Conservation (phyloP, 2,888 invertebrate species). For the Tupiocoris notatus region DNA sequence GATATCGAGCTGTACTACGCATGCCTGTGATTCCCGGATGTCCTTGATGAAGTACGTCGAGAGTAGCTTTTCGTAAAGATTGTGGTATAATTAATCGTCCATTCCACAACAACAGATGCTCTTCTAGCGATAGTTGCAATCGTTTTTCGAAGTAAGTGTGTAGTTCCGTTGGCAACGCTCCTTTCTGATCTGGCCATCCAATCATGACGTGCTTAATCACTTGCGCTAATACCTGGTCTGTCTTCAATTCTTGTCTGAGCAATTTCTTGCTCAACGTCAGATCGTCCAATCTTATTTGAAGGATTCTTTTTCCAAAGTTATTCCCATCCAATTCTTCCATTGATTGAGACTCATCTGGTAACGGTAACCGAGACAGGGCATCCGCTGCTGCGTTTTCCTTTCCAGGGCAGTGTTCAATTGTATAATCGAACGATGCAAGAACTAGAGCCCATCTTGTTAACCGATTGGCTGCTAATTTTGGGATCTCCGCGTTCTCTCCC, state of each 20-base stretch:
- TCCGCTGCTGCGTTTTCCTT: conserved; percentile 14
- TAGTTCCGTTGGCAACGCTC: background rate
- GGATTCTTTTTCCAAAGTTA: background rate
- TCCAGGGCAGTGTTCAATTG: background rate
- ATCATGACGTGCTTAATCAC: background rate
- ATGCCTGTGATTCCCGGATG: conserved; percentile 47
- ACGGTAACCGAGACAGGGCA: conserved; percentile 27
- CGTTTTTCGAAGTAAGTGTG: conserved; percentile 8
- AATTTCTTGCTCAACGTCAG: background rate
- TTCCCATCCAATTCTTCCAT: background rate
- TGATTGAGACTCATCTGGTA: background rate
- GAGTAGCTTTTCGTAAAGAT: background rate
- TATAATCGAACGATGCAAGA: background rate
- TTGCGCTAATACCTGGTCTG: background rate
- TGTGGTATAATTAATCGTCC: conserved; percentile 36
- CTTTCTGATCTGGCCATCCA: background rate
- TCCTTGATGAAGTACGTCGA: conserved; percentile 30
- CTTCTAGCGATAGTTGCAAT: background rate
- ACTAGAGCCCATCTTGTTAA: conserved; percentile 3
- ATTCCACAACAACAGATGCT: conserved; percentile 14
- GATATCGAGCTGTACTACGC: background rate
- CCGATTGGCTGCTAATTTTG: background rate
- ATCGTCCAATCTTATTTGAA: background rate
- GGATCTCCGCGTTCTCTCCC: background rate
- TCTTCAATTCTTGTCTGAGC: background rate